Evolutionary conservation across 2,113 vertebrate species (phyloP), one percentile per base, ranked within the genome.

Genomic region (Epinephelus moara): DNA sequence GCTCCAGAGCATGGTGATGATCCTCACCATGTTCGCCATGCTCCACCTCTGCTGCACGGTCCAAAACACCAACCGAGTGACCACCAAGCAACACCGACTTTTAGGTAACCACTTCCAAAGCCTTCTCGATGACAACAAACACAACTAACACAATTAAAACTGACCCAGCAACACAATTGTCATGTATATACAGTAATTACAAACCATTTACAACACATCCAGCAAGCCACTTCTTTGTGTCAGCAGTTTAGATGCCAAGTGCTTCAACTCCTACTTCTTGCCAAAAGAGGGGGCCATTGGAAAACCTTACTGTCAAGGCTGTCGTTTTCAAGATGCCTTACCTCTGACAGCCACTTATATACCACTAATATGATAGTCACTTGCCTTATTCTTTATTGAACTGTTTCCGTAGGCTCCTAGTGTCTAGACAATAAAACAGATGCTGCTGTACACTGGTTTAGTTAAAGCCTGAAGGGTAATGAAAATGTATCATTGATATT

Each of bases 1-100:
- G 72, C 85, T 96, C 4, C 96, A 97, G 91, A 96, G 96, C 4
- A 81, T 96, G 78, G 94, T 96, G 81, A 95, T 97, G 95, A 96
- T 97, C 83, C 12, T 95, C 77, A 91, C 95, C 74, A 97, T 97
- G 96, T 81, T 96, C 6, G 88, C 91, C 21, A 96, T 97, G 93
- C 92, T 96, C 0, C 94, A 96, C 37, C 92, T 97, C 61, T 96
- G 96, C 94, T 96, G 96, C 86, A n/a, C 72, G 0, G 86, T 96
- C 79, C 95, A 96, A 60, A 91, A 82, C 75, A 78, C 74, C 86
- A 96, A 94, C 91, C 92, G 91, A 11, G 92, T 96, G 8, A 94
- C 92, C 93, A 96, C 95, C 84, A 96, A 92, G 84, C 92, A 92
- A 62, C 96, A 95, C 74, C 86, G 92, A 60, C 94, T 97, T 40